Base-by-base conservation (phyloP, 2,888 invertebrate genomes). In the Chesias legatella region DNA sequence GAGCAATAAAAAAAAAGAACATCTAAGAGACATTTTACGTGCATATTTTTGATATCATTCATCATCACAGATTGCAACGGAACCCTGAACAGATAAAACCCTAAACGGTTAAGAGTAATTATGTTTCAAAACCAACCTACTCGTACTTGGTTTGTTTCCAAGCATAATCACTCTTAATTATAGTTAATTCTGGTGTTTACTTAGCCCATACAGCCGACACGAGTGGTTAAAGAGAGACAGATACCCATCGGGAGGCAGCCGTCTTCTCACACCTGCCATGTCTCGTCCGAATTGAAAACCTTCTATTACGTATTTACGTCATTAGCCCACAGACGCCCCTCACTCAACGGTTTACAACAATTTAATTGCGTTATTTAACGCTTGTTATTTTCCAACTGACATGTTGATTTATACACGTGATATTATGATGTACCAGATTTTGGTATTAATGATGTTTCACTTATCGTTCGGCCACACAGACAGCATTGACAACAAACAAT, bases 351-450 rank as follows among this genome's bases (percentile, higher is more conserved):
- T 79, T 78, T 69, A 79, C 67, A 77, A 74, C 73, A 60, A 71
- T 77, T 77, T 81, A 78, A 80, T 79, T 79, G 68, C 69, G 67
- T 72, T 79, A 72, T 76, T 78, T 74, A 71, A 78, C 76, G 76
- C 78, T 71, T 74, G 71, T 78, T 72, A 57, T 73, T 65, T 59
- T 54, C 56, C 39, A 51, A 61, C 59, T 63, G 67, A 67, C 62
- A 58, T 34, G 47, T 54, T 67, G 70, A 67, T 73, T 71, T 67
- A 67, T 71, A 57, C 33, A 50, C 42, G 50, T 50, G 53, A 49
- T 52, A 44, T 50, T 49, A 24, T 25, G 27, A 32, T 4, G 50
- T 56, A 55, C 56, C 52, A 24, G 43, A 56, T 56, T 55, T 49
- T 46, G 42, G 51, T 55, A 30, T 44, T 52, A 34, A 17, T 33